Evolutionary conservation across 2,888 invertebrate species (phyloP), one percentile per base, ranked within the genome.

Genomic region (Patella caerulea): DNA sequence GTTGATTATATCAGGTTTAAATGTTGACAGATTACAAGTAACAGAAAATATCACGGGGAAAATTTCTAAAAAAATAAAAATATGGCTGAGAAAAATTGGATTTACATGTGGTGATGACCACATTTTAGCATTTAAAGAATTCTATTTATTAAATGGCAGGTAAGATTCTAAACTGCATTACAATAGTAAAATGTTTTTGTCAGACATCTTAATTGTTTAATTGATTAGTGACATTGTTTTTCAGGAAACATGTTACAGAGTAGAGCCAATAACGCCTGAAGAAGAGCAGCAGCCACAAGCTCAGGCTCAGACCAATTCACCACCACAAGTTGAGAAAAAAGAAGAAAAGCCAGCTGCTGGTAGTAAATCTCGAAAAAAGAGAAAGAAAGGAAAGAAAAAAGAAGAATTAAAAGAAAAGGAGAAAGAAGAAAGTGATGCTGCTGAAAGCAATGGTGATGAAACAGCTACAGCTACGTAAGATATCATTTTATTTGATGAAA

Each of bases 331-430:
- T n/a, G 70, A 76, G 4, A 78, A 79, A 14, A 78, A 81, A 70
- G 83, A 83, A 74, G 76, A 83, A 29, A 53, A 74, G 3, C 82
- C 83, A 19, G 54, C 81, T 15, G 81, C 79, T n/a, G 78, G 82
- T n/a, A 81, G 82, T 34, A 86, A 85, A 72, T 82, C 85, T 1
- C 86, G 85, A 80, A 87, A 87, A 75, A 87, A 87, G 79, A 88
- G 86, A 79, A 88, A 87, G 82, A 87, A 86, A 76, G 83, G 83
- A 29, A 82, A 82, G 73, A 82, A 80, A 71, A 81, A 82, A 12
- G 82, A 78, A 52, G 80, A 81, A 82, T 72, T 84, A 83, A 76
- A 84, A 84, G 73, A 78, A 73, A 77, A 78, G 82, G 77, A 83
- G 82, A 71, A 76, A 75, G 12, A 74, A 76, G 73, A 85, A 74